A percentile compares a stretch with the other conserved stretches of the same genome.
These are phyloP conservation scores for Tetramorium simillimum DNA, from an alignment of 1,140 invertebrate species.

Conservation along the genomic window DNA sequence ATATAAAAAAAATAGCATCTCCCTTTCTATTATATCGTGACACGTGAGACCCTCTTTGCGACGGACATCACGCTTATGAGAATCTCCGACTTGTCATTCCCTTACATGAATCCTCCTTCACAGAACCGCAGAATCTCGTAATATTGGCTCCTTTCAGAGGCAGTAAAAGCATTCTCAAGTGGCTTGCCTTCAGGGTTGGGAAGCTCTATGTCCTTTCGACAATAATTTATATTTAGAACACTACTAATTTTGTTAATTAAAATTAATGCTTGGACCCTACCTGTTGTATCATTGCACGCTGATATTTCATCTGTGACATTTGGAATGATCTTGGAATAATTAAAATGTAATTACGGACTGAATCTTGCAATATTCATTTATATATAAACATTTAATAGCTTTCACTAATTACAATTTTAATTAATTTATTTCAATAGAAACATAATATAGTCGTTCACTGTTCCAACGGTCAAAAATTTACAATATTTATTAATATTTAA, in stretches of 20 bases:
- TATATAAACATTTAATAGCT: too few relatives aligned
- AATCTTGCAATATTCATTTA: too few relatives aligned
- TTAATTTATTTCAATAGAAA: too few relatives aligned
- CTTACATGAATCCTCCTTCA: not conserved
- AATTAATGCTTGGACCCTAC: too few relatives aligned
- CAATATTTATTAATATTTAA: too few relatives aligned
- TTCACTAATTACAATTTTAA: too few relatives aligned
- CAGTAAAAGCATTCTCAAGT: not conserved
- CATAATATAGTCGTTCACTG: too few relatives aligned
- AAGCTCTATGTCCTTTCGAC: not conserved
- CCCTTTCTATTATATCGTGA: not conserved
- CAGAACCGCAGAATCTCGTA: not conserved
- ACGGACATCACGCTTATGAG: conserved; percentile 22
- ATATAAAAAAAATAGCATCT: not conserved
- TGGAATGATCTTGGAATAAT: too few relatives aligned
- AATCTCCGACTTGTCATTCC: not conserved
- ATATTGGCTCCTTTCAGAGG: not conserved
- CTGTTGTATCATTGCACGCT: too few relatives aligned
- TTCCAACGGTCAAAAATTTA: too few relatives aligned
- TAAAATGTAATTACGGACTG: too few relatives aligned
- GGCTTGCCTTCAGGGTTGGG: not conserved
- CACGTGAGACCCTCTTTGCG: not conserved
- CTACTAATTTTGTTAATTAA: not conserved
- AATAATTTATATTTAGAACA: not conserved
- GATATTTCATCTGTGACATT: too few relatives aligned